Evolutionary conservation across 1,140 invertebrate species (phyloP).

Genomic region (Rhagoletis zephyria): DNA sequence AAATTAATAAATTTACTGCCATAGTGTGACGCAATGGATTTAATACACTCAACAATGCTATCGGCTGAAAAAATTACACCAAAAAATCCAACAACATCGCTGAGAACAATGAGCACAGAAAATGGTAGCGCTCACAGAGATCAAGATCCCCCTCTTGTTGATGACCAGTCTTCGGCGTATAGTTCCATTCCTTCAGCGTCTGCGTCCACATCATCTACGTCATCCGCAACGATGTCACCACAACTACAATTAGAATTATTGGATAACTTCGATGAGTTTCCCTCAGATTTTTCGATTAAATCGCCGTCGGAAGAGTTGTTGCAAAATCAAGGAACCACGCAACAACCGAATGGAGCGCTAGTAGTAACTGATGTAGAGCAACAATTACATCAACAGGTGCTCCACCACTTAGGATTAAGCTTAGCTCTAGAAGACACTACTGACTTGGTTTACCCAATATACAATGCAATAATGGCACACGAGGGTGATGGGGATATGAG

Average conservation of each 20-base stretch:
- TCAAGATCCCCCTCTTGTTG: background rate
- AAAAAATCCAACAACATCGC: background rate
- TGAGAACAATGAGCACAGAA: conserved; percentile 43
- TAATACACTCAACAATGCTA: background rate
- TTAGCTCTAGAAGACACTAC: conserved; percentile 61
- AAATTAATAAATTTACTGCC: background rate
- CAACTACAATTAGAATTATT: conserved; percentile 31
- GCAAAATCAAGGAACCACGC: background rate
- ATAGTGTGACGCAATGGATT: conserved; percentile 46
- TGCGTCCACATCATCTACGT: conserved; percentile 54
- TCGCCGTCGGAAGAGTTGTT: background rate
- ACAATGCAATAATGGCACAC: conserved; percentile 45
- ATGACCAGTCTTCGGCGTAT: conserved; percentile 51
- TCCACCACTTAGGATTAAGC: conserved; percentile 67
- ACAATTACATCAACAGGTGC: conserved; percentile 68
- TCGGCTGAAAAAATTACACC: background rate
- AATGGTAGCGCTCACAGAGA: conserved; percentile 8
- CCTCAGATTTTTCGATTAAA: background rate
- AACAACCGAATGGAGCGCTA: background rate
- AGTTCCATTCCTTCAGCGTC: conserved; percentile 51
- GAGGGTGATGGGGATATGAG: conserved; percentile 52
- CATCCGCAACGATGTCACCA: conserved; percentile 34
- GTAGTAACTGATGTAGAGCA: conserved; percentile 42
- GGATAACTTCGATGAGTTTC: conserved; percentile 8
- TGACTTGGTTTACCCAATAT: conserved; percentile 55